Conservation (phyloP, 2,797 vertebrate genomes). For the Etheostoma perlongum region DNA sequence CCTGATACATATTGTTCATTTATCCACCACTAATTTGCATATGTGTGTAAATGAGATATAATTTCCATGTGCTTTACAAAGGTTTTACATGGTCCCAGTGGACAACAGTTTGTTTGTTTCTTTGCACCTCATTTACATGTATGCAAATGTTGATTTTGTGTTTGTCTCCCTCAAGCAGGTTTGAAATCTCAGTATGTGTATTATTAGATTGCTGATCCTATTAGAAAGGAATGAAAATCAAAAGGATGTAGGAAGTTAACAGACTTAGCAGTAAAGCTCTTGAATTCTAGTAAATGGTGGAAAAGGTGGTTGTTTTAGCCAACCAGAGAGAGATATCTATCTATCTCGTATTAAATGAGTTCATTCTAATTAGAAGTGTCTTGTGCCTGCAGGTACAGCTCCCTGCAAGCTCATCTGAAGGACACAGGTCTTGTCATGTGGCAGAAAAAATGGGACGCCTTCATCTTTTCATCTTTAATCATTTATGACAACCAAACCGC, state of each 20-base stretch:
- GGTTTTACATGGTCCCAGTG: no score
- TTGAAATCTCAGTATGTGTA: neutral
- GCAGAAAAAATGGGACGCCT: slow-evolving; percentile 90
- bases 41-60: no score
- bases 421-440: slow-evolving; percentile 78
- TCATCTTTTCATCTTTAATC: slow-evolving; percentile 75
- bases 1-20: no score
- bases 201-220: neutral
- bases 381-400: slow-evolving; percentile 87
- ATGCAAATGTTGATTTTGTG: neutral
- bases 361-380: neutral
- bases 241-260: neutral
- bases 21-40: no score
- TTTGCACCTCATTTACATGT: no score
- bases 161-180: neutral
- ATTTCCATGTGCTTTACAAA: no score
- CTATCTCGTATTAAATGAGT: no score
- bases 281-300: neutral
- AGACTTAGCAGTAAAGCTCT: neutral
- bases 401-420: slow-evolving; percentile 83
- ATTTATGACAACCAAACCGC: slow-evolving; percentile 40
- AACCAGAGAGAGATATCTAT: no score
- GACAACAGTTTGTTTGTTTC: no score
- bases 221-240: neutral
- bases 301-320: no score